Evolutionary conservation across 2,888 invertebrate species (phyloP), one percentile per base, ranked within the genome.

Genomic region (Suillia variegata): DNA sequence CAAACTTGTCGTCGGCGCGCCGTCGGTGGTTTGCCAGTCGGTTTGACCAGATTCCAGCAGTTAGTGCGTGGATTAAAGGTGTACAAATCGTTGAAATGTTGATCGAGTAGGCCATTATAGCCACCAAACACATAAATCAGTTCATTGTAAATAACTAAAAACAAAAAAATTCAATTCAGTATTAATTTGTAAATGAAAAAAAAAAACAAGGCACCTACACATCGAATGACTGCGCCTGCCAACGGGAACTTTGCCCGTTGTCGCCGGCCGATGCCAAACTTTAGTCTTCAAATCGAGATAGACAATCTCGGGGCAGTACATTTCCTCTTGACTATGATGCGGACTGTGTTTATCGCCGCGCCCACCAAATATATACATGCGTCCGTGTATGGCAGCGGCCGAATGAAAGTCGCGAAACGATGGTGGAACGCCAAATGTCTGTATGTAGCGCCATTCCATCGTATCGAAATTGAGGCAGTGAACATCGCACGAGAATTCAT

Each of bases 301-400:
- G 78, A 87, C 88, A 47, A 94, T 85, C 75, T 89, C 86, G 59
- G 91, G 88, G 70, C 90, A 91, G 77, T 95, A 95, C 62, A 89
- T 84, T 80, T 94, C 93, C 65, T 88, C 87, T 61, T 87, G 84
- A 26, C 87, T 86, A 66, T 88, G 86, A 71, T 85, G 85, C 5
- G 87, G 86, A 21, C 87, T 87, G 63, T 88, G 86, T 52, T 85
- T 82, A 73, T 93, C 93, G 58, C 93, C 92, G 54, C 96, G 85
- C 0, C 96, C 96, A 8, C 96, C 96, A 83, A 93, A 96, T 53
- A 96, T 85, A 75, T 92, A 95, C 92, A 96, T 96, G 67, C 86
- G 85, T 68, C 89, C 85, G 49, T 87, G 87, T 63, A 93, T 85
- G 21, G 89, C 88, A 1, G 91, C 89, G 0, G 94, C 91, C 2